A percentile compares a stretch with the other conserved stretches of the same genome.
Conservation (phyloP, 1,140 invertebrate species). For the Augochlora pura region DNA sequence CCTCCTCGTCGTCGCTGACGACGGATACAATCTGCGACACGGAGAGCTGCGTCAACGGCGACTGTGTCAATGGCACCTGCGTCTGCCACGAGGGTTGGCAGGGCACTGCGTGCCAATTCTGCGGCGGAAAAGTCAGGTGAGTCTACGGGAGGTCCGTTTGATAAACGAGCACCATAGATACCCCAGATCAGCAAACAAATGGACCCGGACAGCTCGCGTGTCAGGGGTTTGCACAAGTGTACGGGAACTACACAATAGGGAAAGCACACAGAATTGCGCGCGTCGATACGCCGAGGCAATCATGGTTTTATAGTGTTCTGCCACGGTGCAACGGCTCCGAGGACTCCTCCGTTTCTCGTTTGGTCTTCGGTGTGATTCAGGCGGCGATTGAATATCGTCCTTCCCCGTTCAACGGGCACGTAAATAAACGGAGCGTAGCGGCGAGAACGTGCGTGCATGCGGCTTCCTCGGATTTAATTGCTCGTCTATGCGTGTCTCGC, state of each 20-base stretch:
- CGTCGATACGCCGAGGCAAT: background rate
- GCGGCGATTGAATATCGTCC: background rate
- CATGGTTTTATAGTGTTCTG: conserved; percentile 1
- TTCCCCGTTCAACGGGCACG: background rate
- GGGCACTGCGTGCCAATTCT: conserved; percentile 92
- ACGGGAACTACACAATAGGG: too few relatives aligned
- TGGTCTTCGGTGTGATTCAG: background rate
- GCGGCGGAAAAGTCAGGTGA: conserved; percentile 95
- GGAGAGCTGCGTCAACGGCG: conserved; percentile 85
- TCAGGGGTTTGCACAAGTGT: too few relatives aligned
- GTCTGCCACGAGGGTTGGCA: conserved; percentile 94
- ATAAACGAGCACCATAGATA: too few relatives aligned
- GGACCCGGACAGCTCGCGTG: too few relatives aligned
- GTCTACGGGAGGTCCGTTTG: conserved; percentile 37
- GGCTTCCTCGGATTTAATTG: conserved; percentile 33
- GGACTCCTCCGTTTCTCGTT: background rate
- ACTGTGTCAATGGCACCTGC: conserved; percentile 92
- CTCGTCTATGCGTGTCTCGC: background rate
- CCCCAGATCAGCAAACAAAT: too few relatives aligned
- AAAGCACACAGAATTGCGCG: background rate
- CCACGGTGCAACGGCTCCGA: conserved; percentile 20
- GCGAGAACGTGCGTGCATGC: conserved; percentile 12
- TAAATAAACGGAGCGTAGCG: conserved; percentile 20
- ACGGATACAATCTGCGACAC: conserved; percentile 72
- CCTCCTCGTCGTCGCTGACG: conserved; percentile 59